A percentile compares a stretch with the other conserved stretches of the same genome.
Conservation (phyloP, 2,888 invertebrate species). For the Cerceris rybyensis region DNA sequence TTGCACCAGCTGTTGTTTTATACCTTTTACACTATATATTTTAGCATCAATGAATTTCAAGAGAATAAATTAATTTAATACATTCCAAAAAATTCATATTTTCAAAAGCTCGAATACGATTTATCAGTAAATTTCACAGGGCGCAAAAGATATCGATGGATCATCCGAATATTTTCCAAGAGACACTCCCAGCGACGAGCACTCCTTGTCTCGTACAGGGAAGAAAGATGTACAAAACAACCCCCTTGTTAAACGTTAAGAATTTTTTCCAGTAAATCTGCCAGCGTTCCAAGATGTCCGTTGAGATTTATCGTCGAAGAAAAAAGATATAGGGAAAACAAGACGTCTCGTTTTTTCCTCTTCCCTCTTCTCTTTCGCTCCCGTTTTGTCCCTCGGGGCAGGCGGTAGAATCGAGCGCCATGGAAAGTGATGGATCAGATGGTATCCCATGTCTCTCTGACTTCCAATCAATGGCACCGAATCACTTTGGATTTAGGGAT, state of each 20-base stretch:
- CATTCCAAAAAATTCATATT: no score
- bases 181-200: no score
- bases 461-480: constrained; percentile 3
- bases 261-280: constrained; percentile 67
- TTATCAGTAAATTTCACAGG: no score
- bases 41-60: no score
- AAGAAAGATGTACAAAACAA: constrained; percentile 29
- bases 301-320: constrained; percentile 73
- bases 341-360: constrained; percentile 38
- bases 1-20: no score
- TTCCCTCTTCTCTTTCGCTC: constrained; percentile 19
- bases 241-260: constrained; percentile 62
- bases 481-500: background rate
- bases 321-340: constrained; percentile 70
- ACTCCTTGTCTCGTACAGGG: constrained; percentile 10
- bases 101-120: no score
- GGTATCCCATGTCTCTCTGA: constrained; percentile 41
- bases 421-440: constrained; percentile 60
- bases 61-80: no score
- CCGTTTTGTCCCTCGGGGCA: constrained; percentile 34
- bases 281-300: constrained; percentile 43
- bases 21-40: no score
- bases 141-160: no score
- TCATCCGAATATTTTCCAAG: no score
- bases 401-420: constrained; percentile 56